These are phyloP conservation scores for Baccha elongata DNA, from an alignment of 2,888 invertebrate genomes.

Conservation along the genomic window DNA sequence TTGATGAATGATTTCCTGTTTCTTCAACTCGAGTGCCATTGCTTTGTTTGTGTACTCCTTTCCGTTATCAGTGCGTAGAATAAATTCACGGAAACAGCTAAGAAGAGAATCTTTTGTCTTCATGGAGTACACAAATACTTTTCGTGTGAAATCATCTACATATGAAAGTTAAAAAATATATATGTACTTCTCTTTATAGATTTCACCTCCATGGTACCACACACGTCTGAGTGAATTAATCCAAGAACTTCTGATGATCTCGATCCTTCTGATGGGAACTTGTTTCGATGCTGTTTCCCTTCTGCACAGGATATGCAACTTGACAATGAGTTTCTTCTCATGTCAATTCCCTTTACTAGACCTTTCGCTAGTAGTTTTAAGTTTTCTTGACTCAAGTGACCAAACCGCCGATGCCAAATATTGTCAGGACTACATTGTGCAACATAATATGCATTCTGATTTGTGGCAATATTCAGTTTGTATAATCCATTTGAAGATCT, in stretches of 20 bases:
- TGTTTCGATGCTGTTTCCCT: neutral
- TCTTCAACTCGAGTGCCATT: neutral
- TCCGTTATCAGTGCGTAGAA: neutral
- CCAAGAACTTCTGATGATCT: too few relatives aligned
- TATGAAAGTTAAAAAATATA: slow-evolving; percentile 21
- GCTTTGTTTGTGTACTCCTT: neutral
- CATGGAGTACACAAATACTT: slow-evolving; percentile 11
- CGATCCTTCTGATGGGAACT: too few relatives aligned
- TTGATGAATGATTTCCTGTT: neutral
- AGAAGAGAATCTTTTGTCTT: neutral
- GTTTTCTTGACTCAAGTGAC: slow-evolving; percentile 1
- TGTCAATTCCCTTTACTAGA: neutral
- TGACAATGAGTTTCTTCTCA: neutral
- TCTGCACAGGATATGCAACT: neutral
- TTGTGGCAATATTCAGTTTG: neutral
- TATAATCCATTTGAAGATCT: slow-evolving; percentile 1
- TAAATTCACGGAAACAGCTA: neutral
- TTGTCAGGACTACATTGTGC: neutral
- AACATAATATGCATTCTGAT: neutral
- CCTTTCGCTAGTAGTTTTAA: neutral
- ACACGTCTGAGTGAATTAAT: slow-evolving; percentile 1
- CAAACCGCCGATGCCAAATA: slow-evolving; percentile 2
- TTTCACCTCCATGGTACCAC: slow-evolving; percentile 3
- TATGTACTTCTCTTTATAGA: neutral
- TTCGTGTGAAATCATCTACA: slow-evolving; percentile 18